These are phyloP conservation scores for Xestia c-nigrum DNA, from an alignment of 2,888 invertebrate species.

Conservation along the genomic window DNA sequence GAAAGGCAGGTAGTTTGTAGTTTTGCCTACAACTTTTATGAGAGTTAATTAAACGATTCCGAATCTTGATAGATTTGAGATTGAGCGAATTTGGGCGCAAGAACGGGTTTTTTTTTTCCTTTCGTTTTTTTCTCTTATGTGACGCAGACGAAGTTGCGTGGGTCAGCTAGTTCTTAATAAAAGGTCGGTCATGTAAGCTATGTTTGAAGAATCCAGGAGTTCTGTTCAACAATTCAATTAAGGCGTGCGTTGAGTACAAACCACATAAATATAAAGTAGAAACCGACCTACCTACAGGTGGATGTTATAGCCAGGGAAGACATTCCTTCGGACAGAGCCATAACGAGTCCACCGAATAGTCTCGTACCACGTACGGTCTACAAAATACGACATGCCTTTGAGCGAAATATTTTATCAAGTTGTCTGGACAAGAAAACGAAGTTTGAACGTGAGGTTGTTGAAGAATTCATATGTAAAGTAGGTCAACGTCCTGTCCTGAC, in stretches of 20 bases:
- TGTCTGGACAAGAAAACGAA: constrained; percentile 13
- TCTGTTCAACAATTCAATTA: constrained; percentile 17
- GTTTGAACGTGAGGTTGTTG: neutral
- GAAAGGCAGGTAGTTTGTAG: constrained; percentile 1
- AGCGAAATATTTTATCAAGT: constrained; percentile 30
- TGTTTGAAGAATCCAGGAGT: neutral
- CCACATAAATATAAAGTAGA: constrained; percentile 26
- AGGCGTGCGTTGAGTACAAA: constrained; percentile 4
- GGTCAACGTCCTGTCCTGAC: constrained; percentile 7
- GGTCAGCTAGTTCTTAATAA: too few relatives aligned
- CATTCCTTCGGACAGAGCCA: constrained; percentile 19
- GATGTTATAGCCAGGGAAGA: constrained; percentile 5
- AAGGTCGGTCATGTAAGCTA: neutral
- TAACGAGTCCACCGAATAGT: constrained; percentile 11
- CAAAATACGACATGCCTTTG: constrained; percentile 20
- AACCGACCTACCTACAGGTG: constrained; percentile 25
- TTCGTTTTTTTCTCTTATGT: too few relatives aligned
- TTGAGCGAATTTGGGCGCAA: neutral
- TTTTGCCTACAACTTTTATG: neutral
- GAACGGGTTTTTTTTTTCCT: too few relatives aligned
- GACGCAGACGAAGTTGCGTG: too few relatives aligned
- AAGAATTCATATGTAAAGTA: constrained; percentile 5
- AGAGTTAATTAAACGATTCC: constrained; percentile 7
- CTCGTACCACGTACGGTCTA: constrained; percentile 13
- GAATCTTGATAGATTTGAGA: neutral